Evolutionary conservation across 2,888 invertebrate genomes (phyloP), one percentile per base, ranked within the genome.

Genomic region (Ennomos fuscantarius): DNA sequence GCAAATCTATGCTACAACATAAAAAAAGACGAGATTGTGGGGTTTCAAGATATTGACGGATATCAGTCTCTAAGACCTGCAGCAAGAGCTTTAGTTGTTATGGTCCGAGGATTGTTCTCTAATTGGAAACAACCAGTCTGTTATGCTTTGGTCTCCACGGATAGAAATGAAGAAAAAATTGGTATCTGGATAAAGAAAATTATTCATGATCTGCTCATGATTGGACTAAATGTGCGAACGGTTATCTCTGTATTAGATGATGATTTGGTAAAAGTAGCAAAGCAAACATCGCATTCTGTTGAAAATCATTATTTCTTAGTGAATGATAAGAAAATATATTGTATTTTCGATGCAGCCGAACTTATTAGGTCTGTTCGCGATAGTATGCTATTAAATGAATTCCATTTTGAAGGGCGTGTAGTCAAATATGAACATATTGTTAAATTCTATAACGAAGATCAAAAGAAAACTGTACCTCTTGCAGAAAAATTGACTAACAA

Each of bases 21-120:
- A 33, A 55, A n/a, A 36, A 52, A 62, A 11, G 65, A 69, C 36
- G 61, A 49, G 52, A 61, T 67, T 13, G 31, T 62, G 15, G 67
- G 66, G 24, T 54, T 66, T 31, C 67, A 68, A 56, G 65, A 68
- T 55, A 48, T 68, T 1, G 51, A 65, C 9, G 70, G 68, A 1
- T 49, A 58, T 12, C 65, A 68, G 52, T 8, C 44, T 2, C 33
- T 34, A 1, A 6, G 2, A 8, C 44, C 44, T 8, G 44, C 44
- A n/a, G 15, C 9, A 9, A 9, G 15, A 2, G 44, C 44, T 9
- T 44, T 44, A 44, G 44, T 44, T 9, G 34, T 44, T 2, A 13
- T 44, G 13, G 34, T 44, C 1, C 8, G 44, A 2, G 44, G 44
- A 9, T 34, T 44, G 12, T 44, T 35, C n/a, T 34, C 13, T 5